Base-by-base conservation (phyloP, 2,797 vertebrate genomes). In the Sebastes kiyomatsui region DNA sequence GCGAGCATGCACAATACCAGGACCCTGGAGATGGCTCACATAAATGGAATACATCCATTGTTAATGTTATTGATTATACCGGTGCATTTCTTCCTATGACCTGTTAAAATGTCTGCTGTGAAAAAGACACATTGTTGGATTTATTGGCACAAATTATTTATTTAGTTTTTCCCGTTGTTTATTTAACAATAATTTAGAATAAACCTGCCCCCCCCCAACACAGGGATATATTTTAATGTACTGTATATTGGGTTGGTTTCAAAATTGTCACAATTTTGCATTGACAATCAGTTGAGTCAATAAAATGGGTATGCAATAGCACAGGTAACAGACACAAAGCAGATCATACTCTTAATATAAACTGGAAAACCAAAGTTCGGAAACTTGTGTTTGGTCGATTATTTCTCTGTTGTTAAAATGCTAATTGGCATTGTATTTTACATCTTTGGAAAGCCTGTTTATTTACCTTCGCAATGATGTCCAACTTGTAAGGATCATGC, bases 61-160 rank as follows among this genome's bases (percentile, higher is more conserved):
- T 30, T 28, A 28, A 16, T 16, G 58, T 59, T 59, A 59, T 59
- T 59, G 27, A 60, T 28, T 18, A 60, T 27, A 30, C 25, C 22
- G 0, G 0, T 35, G 28, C 30, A 32, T 62, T 62, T 33, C n/a
- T 33, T 35, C n/a, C 12, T 22, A 16, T 14, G 30, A 33, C 60
- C 7, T 33, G 10, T 61, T 61, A 10, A 32, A 61, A n/a, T n/a
- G 16, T 18, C 27, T 60, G 27, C 58, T 30, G 18, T 61, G 18
- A 38, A 38, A 38, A 38, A 38, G 5, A 38, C 13, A 0, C 0
- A 18, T 18, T 59, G 18, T 20, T 32, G 27, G 60, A 33, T 62
- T 33, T 33, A 62, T 62, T 35, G 30, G 12, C 0, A 30, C 2
- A 60, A 60, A 6, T 61, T 22, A 35, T 35, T n/a, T 61, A 10